These are phyloP conservation scores for Meghimatium bilineatum DNA, from an alignment of 2,888 invertebrate species.

Conservation along the genomic window DNA sequence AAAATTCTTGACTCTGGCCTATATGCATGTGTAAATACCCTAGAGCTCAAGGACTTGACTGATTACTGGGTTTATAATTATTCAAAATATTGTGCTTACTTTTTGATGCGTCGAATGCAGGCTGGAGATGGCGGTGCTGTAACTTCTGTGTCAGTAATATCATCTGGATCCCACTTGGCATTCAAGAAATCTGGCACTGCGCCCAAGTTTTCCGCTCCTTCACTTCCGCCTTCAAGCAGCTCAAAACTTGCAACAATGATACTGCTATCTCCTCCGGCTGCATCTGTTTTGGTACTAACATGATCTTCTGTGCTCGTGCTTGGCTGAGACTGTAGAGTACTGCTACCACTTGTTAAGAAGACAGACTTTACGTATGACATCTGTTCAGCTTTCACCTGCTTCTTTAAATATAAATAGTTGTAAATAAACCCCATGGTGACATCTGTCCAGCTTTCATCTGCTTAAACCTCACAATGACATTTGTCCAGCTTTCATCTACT, in stretches of 20 bases:
- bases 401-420: not conserved
- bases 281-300: constrained; percentile 1
- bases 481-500: too few species aligned
- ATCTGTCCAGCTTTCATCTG: too few species aligned
- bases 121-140: constrained; percentile 39
- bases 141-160: constrained; percentile 32
- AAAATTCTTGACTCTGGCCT: too few species aligned
- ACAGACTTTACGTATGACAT: constrained; percentile 5
- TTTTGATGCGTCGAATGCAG: constrained; percentile 46
- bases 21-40: too few species aligned
- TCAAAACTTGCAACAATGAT: constrained; percentile 6
- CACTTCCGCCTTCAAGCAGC: constrained; percentile 27
- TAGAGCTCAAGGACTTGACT: too few species aligned
- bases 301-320: constrained; percentile 30
- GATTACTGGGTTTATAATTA: too few species aligned
- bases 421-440: too few species aligned
- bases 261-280: not conserved
- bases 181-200: constrained; percentile 40
- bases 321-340: not conserved
- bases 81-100: constrained; percentile 22
- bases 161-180: constrained; percentile 50
- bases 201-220: constrained; percentile 31
- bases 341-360: not conserved
- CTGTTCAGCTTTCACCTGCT: not conserved
- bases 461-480: too few species aligned